Base-by-base conservation (phyloP, 1,140 invertebrate species). In the Drosophila suzukii region DNA sequence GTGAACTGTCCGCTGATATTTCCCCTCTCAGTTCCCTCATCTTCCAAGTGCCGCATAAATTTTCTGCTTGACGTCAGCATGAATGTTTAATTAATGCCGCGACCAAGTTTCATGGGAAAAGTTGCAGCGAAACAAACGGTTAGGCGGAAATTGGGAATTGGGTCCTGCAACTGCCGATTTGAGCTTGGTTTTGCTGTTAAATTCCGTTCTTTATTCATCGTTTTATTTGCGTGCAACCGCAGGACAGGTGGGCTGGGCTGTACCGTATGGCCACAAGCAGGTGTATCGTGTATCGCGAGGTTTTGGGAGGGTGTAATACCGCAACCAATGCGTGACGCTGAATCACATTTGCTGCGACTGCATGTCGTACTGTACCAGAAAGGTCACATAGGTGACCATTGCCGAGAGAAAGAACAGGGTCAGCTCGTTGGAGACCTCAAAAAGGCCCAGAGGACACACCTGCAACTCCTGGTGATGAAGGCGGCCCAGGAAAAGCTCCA, bases 1-100 rank as follows among this genome's bases (percentile, higher is more conserved):
- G 83, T 82, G 67, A 88, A 88, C 54, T 85, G 73, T 83, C 74
- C 79, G 55, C 46, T 66, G 59, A 34, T 50, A 8, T 3, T 3
- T 32, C 10, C 15, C 12, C 8, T 27, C 38, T 20, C 32, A 0
- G 7, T 15, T 30, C 55, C 38, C 30, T 4, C 8, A 6, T 2
- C 41, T 3, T 13, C 8, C 13, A 17, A 17, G 20, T 8, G 60
- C 44, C 12, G 84, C 84, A 89, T 89, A 89, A 89, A 89, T 89
- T 89, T 89, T 89, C 77, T 83, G 84, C 80, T 84, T 67, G 68
- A 74, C 38, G 73, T 76, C 54, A 76, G 81, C 65, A 71, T 59
- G 67, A 80, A 81, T 81, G 75, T 51, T 78, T 86, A 89, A 86
- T 86, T 88, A 89, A 86, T 83, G 83, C 79, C 51, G 76, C 59